Evolutionary conservation across 2,888 invertebrate genomes (phyloP).

Genomic region (Lymantria monacha): DNA sequence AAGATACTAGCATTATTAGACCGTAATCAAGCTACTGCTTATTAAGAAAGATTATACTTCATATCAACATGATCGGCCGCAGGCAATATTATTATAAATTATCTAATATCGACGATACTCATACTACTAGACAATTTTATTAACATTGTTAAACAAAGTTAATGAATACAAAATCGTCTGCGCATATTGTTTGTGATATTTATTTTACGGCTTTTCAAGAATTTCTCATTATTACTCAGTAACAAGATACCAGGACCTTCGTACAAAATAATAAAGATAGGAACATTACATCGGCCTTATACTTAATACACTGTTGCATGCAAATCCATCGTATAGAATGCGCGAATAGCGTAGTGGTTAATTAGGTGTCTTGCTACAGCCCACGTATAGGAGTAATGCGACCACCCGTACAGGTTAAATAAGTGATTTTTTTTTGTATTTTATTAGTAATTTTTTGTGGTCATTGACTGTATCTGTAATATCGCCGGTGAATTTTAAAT

Average conservation of each 20-base stretch:
- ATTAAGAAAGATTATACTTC: too few species aligned
- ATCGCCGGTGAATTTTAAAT: too few species aligned
- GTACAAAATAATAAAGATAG: conserved; percentile 4
- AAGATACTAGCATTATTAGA: too few species aligned
- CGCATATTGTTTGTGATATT: neutral
- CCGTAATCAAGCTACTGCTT: too few species aligned
- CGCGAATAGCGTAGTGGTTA: conserved; percentile 1
- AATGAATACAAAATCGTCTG: neutral
- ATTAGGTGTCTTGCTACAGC: neutral
- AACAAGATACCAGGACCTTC: neutral
- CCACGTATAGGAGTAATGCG: neutral
- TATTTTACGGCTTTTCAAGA: neutral
- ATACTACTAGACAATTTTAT: neutral
- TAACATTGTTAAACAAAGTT: neutral
- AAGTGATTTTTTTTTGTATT: too few species aligned
- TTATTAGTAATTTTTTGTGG: too few species aligned
- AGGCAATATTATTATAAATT: too few species aligned
- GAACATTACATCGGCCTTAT: conserved; percentile 4
- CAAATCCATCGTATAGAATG: conserved; percentile 8
- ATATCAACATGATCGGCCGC: too few species aligned
- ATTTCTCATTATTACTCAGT: neutral
- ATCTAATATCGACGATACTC: too few species aligned
- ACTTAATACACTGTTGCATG: conserved; percentile 24
- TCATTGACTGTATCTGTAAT: too few species aligned
- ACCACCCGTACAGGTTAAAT: neutral